Evolutionary conservation across 2,113 vertebrate genomes (phyloP).

Genomic region (Poeciliopsis occidentalis): DNA sequence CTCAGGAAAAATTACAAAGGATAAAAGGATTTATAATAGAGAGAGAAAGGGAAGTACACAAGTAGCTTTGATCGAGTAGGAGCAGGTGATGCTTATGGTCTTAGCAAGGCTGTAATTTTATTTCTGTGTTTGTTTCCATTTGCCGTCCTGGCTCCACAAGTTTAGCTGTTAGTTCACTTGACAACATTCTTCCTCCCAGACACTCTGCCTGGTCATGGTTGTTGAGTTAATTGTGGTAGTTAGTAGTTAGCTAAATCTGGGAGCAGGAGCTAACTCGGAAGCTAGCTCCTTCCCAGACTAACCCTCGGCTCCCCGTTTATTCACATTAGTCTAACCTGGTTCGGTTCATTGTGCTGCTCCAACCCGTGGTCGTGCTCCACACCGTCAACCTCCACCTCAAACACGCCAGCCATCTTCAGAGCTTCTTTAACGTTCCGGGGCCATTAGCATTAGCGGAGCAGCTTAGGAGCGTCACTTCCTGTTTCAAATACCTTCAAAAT

Average conservation of each 20-base stretch:
- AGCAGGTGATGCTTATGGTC: background rate
- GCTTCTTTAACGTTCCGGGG: slow-evolving; percentile 61
- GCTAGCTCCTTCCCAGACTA: background rate
- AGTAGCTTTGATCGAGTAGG: background rate
- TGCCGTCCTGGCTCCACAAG: background rate
- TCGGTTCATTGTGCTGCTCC: slow-evolving; percentile 66
- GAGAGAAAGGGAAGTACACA: background rate
- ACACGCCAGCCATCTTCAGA: slow-evolving; percentile 85
- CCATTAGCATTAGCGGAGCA: slow-evolving; percentile 58
- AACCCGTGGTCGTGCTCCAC: slow-evolving; percentile 81
- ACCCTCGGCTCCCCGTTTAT: background rate
- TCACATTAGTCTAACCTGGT: slow-evolving; percentile 63
- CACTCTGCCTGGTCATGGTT: background rate
- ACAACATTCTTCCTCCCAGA: background rate
- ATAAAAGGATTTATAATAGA: background rate
- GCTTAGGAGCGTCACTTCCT: slow-evolving; percentile 37
- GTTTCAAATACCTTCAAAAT: slow-evolving; percentile 28
- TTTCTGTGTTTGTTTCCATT: background rate
- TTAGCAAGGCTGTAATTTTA: background rate
- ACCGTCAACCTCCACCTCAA: slow-evolving; percentile 85
- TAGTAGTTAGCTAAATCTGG: slow-evolving; percentile 41
- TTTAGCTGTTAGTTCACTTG: background rate
- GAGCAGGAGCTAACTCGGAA: background rate
- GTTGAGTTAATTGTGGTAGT: slow-evolving; percentile 15
- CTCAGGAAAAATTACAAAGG: background rate